These are phyloP conservation scores for Eupithecia centaureata DNA, from an alignment of 2,888 invertebrate genomes.

Conservation along the genomic window DNA sequence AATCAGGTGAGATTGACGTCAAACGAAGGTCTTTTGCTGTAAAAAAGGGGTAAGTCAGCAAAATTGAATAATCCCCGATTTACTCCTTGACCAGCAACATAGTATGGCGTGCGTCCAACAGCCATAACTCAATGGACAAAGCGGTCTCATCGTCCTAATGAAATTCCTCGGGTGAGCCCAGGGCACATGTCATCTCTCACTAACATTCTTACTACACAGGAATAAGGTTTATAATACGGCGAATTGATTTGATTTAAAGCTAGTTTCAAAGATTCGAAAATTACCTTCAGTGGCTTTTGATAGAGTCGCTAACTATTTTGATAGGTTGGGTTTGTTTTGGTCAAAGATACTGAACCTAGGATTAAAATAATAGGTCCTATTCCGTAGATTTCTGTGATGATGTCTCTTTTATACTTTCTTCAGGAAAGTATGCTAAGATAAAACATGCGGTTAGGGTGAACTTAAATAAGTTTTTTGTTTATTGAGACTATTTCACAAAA, in stretches of 20 bases:
- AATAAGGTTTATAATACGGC: background rate
- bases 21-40: too few species aligned
- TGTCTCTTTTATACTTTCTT: too few species aligned
- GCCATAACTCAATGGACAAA: conserved; percentile 80
- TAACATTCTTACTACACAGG: background rate
- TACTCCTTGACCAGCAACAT: conserved; percentile 27
- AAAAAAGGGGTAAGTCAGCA: too few species aligned
- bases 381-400: too few species aligned
- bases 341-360: too few species aligned
- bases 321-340: background rate
- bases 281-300: background rate
- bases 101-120: conserved; percentile 53
- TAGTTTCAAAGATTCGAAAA: background rate
- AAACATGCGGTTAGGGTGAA: too few species aligned
- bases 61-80: background rate
- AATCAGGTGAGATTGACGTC: too few species aligned
- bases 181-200: conserved; percentile 41
- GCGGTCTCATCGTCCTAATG: conserved; percentile 74
- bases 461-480: too few species aligned
- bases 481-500: too few species aligned
- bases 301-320: background rate
- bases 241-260: background rate
- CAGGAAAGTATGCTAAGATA: too few species aligned
- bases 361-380: too few species aligned
- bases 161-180: conserved; percentile 70